Conservation (phyloP, 2,113 vertebrate genomes). For the Anser brachyrhynchus region DNA sequence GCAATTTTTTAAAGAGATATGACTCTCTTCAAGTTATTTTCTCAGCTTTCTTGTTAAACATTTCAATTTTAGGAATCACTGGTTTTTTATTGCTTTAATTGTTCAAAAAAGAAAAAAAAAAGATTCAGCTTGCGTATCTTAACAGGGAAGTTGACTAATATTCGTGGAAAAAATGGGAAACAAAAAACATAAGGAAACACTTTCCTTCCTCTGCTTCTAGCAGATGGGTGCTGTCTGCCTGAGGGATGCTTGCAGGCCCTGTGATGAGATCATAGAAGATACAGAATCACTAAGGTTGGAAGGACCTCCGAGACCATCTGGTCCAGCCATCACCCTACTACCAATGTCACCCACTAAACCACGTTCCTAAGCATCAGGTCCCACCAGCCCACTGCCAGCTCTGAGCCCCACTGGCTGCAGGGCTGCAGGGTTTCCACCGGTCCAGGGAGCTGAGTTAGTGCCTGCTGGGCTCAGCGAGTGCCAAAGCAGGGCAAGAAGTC, state of each 20-base stretch:
- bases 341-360: too few species aligned
- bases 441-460: background rate
- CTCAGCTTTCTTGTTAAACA: background rate
- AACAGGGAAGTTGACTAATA: background rate
- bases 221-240: background rate
- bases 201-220: background rate
- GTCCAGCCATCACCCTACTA: too few species aligned
- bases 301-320: too few species aligned
- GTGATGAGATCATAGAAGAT: background rate
- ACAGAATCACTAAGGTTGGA: too few species aligned
- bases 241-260: too few species aligned
- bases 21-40: background rate
- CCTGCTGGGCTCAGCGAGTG: background rate
- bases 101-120: background rate
- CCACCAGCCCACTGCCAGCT: background rate
- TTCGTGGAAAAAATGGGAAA: background rate
- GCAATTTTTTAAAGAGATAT: background rate
- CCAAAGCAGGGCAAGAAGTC: background rate
- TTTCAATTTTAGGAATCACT: background rate
- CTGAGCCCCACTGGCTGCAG: background rate
- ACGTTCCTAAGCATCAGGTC: background rate
- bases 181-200: background rate
- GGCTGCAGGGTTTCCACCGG: background rate
- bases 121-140: background rate
- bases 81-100: background rate